Evolutionary conservation across 2,113 vertebrate genomes (phyloP).

Genomic region (Cephalopholis sonnerati): DNA sequence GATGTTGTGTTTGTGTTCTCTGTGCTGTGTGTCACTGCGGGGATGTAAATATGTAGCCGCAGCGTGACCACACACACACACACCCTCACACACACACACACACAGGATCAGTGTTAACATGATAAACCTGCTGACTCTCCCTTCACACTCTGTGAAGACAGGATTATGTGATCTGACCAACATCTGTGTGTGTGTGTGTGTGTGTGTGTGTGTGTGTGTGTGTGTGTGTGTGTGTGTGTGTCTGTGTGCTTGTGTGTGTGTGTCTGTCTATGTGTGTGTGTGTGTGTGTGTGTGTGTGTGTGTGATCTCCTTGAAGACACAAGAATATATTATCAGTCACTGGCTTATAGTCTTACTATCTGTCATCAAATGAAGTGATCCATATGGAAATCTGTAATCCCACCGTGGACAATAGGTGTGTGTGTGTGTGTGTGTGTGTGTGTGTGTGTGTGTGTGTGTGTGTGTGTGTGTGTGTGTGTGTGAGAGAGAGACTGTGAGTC

Average conservation of each 20-base stretch:
- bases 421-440: conserved; percentile 1
- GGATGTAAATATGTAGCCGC: neutral
- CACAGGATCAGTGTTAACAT: neutral
- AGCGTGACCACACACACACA: neutral
- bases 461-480: neutral
- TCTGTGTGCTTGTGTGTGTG: neutral
- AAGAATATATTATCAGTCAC: conserved; percentile 3
- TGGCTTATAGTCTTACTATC: conserved; percentile 34
- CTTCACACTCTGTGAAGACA: neutral
- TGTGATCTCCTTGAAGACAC: neutral
- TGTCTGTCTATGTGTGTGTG: neutral
- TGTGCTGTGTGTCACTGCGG: neutral
- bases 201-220: neutral
- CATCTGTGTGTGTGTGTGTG: neutral
- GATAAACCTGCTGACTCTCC: neutral
- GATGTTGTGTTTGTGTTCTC: neutral
- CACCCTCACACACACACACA: conserved; percentile 11
- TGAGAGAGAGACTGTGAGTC: neutral
- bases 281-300: neutral
- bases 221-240: neutral
- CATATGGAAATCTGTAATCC: conserved; percentile 40
- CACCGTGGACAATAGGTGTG: neutral
- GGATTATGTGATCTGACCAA: conserved; percentile 5
- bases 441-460: neutral
- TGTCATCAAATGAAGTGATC: conserved; percentile 30